Evolutionary conservation across 2,888 invertebrate species (phyloP).

Genomic region (Coelogynopora nodosa): DNA sequence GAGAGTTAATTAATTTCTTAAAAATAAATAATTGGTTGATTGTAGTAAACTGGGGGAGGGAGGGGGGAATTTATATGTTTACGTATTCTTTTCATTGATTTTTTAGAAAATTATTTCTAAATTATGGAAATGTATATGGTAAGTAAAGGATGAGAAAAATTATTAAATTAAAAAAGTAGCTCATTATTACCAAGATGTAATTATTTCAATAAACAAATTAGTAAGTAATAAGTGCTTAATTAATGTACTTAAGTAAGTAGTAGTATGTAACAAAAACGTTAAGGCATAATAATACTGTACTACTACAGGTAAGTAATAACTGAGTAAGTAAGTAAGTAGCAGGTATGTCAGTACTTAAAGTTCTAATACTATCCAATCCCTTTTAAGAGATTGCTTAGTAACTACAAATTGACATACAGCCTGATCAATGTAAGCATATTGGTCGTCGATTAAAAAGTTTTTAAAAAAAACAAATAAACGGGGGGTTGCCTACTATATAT

Average conservation of each 20-base stretch:
- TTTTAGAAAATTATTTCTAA: conserved; percentile 6
- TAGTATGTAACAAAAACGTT: conserved; percentile 31
- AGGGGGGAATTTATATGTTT: no score
- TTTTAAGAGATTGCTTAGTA: conserved; percentile 27
- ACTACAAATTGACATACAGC: conserved; percentile 31
- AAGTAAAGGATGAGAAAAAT: conserved; percentile 22
- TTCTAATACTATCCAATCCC: conserved; percentile 25
- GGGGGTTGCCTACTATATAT: no score
- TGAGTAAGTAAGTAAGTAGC: background rate
- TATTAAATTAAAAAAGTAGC: conserved; percentile 10
- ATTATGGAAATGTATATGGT: conserved; percentile 5
- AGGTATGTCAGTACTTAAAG: background rate
- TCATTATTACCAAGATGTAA: conserved; percentile 25
- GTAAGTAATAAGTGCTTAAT: conserved; percentile 22
- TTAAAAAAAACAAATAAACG: conserved; percentile 1
- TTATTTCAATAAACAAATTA: conserved; percentile 26
- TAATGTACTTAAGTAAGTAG: conserved; percentile 16
- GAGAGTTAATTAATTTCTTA: no score
- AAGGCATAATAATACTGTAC: conserved; percentile 7
- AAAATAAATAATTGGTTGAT: no score
- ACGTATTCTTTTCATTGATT: conserved; percentile 18
- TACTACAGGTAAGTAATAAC: conserved; percentile 25
- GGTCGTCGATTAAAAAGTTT: background rate
- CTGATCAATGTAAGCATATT: background rate
- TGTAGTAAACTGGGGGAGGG: no score